phyloP scores from a whole-genome alignment of 2,113 vertebrate species.

The Tachuris rubrigastra region DNA sequence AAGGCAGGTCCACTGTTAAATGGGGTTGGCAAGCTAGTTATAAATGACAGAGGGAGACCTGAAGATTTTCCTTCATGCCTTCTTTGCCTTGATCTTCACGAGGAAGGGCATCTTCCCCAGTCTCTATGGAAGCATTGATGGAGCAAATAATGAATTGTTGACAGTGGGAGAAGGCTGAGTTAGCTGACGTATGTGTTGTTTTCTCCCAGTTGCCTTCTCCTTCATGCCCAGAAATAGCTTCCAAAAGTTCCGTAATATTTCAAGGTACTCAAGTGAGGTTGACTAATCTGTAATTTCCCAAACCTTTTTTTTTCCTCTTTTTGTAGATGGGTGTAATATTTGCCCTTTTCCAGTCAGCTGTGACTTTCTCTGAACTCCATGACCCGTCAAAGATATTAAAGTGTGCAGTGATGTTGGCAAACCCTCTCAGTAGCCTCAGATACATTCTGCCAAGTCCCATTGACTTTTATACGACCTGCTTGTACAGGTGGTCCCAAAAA shows the following conservation, averaged over 20 bases:
- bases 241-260: not conserved
- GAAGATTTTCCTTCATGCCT: not conserved
- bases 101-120: not conserved
- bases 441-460: not conserved
- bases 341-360: conserved; percentile 27
- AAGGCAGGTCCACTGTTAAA: not conserved
- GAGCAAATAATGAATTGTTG: not conserved
- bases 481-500: not conserved
- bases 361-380: not conserved
- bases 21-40: not conserved
- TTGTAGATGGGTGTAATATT: not conserved
- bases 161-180: not conserved
- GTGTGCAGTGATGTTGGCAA: not conserved
- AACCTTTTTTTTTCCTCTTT: not conserved
- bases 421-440: not conserved
- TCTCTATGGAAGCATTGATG: not conserved
- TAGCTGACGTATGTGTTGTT: not conserved
- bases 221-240: not conserved
- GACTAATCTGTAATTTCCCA: conserved; percentile 24
- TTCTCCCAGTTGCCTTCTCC: not conserved
- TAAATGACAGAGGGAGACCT: not conserved
- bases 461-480: not conserved
- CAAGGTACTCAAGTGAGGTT: not conserved
- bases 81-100: not conserved
- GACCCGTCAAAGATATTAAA: not conserved